Conservation (phyloP, 2,888 invertebrate genomes). For the Anticlea derivata region DNA sequence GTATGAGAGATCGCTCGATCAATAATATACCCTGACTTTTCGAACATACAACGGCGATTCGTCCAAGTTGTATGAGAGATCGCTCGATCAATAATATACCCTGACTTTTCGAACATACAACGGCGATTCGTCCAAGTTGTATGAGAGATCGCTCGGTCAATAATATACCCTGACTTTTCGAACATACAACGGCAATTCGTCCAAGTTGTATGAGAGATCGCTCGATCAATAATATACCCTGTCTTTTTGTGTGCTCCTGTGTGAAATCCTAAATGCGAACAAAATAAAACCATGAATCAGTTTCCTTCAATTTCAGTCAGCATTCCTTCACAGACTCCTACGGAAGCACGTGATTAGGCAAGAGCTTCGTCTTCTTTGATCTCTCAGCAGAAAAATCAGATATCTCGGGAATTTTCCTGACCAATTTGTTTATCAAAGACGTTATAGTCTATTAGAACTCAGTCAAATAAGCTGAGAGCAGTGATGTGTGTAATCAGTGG, state of each 20-base stretch:
- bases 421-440: slow-evolving; percentile 46
- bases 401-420: slow-evolving; percentile 31
- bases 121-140: too few species aligned
- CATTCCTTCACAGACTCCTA: slow-evolving; percentile 7
- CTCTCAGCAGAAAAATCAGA: slow-evolving; percentile 12
- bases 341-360: slow-evolving; percentile 19
- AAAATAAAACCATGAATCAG: slow-evolving; percentile 15
- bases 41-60: too few species aligned
- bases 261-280: slow-evolving; percentile 1
- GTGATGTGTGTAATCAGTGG: slow-evolving; percentile 28
- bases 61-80: too few species aligned
- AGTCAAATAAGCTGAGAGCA: slow-evolving; percentile 44
- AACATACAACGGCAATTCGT: too few species aligned
- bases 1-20: too few species aligned
- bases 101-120: too few species aligned
- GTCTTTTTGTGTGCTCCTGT: not conserved
- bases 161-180: too few species aligned
- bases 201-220: too few species aligned
- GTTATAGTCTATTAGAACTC: slow-evolving; percentile 35
- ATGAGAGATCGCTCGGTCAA: too few species aligned
- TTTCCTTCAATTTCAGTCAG: slow-evolving; percentile 17
- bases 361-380: slow-evolving; percentile 27
- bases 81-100: too few species aligned
- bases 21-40: too few species aligned
- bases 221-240: too few species aligned